phyloP scores from a whole-genome alignment of 2,113 vertebrate genomes.

The Cyprinodon tularosa region DNA sequence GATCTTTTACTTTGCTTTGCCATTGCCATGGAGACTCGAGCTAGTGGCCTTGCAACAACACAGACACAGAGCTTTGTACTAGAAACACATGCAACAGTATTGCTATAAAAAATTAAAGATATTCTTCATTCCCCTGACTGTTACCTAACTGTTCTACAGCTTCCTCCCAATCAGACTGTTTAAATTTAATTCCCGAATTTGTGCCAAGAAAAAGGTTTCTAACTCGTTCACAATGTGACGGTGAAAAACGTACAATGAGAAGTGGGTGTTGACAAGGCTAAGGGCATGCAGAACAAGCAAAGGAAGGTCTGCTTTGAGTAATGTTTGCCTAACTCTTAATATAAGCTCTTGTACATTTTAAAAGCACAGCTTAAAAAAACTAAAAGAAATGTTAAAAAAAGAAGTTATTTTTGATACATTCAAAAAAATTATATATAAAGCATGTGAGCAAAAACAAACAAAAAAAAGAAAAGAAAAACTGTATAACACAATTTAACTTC shows the following conservation, averaged over 20 bases:
- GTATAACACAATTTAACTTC: too few relatives aligned
- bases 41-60: slow-evolving; percentile 18
- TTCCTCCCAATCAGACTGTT: background rate
- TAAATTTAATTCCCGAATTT: background rate
- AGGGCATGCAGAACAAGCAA: slow-evolving; percentile 3
- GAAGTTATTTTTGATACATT: too few relatives aligned
- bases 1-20: slow-evolving; percentile 34
- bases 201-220: slow-evolving; percentile 12
- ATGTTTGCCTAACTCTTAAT: background rate
- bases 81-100: background rate
- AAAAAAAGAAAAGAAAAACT: too few relatives aligned
- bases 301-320: slow-evolving; percentile 10
- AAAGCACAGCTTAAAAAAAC: background rate
- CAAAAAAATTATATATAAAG: too few relatives aligned
- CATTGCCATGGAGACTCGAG: slow-evolving; percentile 67
- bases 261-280: slow-evolving; percentile 15
- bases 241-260: background rate
- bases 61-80: slow-evolving; percentile 13
- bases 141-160: background rate
- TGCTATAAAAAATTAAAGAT: too few relatives aligned
- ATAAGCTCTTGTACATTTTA: background rate
- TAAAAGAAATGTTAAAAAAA: too few relatives aligned
- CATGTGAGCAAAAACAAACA: background rate
- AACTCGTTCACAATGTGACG: slow-evolving; percentile 13
- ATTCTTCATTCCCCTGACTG: background rate